These are phyloP conservation scores for Cephalopterus ornatus DNA, from an alignment of 2,113 vertebrate species.

Conservation along the genomic window DNA sequence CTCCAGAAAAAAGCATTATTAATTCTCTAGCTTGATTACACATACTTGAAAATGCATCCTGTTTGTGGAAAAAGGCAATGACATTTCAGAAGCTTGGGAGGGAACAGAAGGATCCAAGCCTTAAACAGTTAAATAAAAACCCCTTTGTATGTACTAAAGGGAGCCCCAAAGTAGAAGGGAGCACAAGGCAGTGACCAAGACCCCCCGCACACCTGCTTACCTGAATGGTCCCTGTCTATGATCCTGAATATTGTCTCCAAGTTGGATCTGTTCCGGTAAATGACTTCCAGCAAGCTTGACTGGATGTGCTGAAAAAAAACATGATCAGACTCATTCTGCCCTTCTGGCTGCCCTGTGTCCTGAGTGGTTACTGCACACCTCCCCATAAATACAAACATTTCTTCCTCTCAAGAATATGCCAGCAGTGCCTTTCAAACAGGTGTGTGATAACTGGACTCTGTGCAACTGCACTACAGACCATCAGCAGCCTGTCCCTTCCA, in stretches of 20 bases:
- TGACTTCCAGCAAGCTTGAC: conserved; percentile 86
- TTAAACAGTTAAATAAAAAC: neutral
- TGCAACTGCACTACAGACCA: neutral
- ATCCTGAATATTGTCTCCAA: conserved; percentile 93
- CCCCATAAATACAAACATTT: neutral
- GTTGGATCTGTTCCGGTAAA: conserved; percentile 91
- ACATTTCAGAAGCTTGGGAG: neutral
- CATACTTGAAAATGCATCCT: neutral
- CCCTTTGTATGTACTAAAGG: neutral
- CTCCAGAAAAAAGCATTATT: neutral
- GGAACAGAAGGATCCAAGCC: neutral
- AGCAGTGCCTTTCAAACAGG: neutral
- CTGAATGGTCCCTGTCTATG: conserved; percentile 92
- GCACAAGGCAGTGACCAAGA: too few relatives aligned
- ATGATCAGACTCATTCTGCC: neutral
- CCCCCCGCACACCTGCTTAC: conserved; percentile 57
- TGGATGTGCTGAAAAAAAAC: conserved; percentile 82
- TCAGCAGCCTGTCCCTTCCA: neutral
- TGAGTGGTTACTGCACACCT: neutral
- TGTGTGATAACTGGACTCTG: too few relatives aligned
- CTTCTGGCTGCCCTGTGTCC: neutral
- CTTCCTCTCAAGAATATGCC: neutral
- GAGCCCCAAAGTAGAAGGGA: neutral
- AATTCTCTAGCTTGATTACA: neutral
- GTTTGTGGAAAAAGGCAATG: neutral